Conservation (phyloP, 2,888 invertebrate species). For the Macaria notata region DNA sequence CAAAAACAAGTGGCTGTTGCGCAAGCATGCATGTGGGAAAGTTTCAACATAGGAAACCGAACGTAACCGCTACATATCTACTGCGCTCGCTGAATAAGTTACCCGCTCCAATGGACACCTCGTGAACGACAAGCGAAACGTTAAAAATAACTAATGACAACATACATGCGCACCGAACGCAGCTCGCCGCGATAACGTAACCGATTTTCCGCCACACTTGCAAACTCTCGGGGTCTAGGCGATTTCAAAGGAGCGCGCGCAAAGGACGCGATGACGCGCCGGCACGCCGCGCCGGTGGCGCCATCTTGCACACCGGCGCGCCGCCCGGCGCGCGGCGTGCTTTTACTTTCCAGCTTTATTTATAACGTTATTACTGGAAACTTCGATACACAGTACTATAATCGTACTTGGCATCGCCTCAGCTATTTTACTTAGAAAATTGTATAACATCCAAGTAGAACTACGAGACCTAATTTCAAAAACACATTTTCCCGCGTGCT, state of each 20-base stretch:
- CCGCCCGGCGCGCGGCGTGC: constrained; percentile 63
- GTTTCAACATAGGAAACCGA: constrained; percentile 69
- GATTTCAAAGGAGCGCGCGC: constrained; percentile 74
- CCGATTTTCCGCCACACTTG: constrained; percentile 61
- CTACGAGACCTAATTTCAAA: constrained; percentile 11
- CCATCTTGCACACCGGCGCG: constrained; percentile 71
- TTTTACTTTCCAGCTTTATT: constrained; percentile 43
- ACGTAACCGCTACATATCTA: constrained; percentile 52
- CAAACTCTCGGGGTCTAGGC: constrained; percentile 63
- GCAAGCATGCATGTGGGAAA: constrained; percentile 77
- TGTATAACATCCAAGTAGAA: not conserved
- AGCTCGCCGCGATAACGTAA: constrained; percentile 77
- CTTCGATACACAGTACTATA: constrained; percentile 18
- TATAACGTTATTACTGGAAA: constrained; percentile 37
- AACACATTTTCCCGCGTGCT: constrained; percentile 69
- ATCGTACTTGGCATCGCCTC: not conserved
- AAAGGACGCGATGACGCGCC: constrained; percentile 63
- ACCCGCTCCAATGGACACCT: constrained; percentile 54
- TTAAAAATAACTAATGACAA: constrained; percentile 81
- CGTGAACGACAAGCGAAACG: constrained; percentile 49
- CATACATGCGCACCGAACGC: constrained; percentile 59
- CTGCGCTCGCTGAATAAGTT: constrained; percentile 56
- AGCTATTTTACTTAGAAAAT: not conserved
- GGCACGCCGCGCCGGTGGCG: constrained; percentile 78
- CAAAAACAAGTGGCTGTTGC: constrained; percentile 75